Conservation (phyloP, 2,797 vertebrate species). For the Trachops cirrhosus region DNA sequence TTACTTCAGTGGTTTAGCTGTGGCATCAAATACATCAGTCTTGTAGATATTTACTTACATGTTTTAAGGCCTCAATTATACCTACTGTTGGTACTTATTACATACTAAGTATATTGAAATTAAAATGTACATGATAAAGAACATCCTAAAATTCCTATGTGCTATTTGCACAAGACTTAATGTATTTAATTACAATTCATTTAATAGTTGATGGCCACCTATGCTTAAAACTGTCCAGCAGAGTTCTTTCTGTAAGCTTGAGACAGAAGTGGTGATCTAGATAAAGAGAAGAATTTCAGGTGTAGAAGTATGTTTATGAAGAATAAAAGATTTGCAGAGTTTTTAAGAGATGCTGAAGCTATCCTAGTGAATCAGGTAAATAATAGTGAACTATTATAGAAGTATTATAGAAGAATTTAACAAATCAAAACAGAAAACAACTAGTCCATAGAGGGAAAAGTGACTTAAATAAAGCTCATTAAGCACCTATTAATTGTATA, state of each 20-base stretch:
- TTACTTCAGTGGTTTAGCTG: background rate
- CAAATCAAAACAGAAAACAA: background rate
- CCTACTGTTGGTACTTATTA: background rate
- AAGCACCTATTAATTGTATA: background rate
- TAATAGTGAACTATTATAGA: background rate
- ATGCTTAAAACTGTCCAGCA: background rate
- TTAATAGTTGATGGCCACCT: slow-evolving; percentile 6
- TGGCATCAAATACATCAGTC: background rate
- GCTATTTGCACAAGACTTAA: slow-evolving; percentile 13
- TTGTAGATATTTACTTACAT: background rate
- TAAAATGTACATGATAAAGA: slow-evolving; percentile 33
- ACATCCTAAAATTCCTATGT: slow-evolving; percentile 19
- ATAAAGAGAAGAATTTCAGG: background rate
- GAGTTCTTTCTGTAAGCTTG: background rate
- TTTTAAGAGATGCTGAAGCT: background rate
- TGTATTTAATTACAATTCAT: slow-evolving; percentile 29
- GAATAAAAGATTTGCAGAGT: background rate
- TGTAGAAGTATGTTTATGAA: background rate
- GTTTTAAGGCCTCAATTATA: background rate
- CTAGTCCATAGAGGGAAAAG: background rate
- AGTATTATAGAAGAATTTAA: background rate
- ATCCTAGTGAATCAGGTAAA: background rate
- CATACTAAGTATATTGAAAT: background rate
- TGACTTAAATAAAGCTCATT: background rate
- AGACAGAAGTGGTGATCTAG: background rate